phyloP scores from a whole-genome alignment of 1,140 invertebrate species.

The Calliphora vicina region DNA sequence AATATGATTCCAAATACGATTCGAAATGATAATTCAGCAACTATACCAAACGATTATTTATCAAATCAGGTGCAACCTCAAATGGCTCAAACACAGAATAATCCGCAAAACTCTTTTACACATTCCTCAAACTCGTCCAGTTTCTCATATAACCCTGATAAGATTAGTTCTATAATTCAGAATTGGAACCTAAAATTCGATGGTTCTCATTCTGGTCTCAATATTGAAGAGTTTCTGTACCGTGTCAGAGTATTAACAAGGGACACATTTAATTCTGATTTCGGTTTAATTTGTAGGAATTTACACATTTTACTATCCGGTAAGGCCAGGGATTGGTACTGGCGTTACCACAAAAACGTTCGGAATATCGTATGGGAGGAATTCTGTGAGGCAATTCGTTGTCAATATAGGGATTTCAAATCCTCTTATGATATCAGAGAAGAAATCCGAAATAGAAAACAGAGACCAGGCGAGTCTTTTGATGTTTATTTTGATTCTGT shows the following conservation, averaged over 20 bases:
- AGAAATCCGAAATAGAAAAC: not conserved
- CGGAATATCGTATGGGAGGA: not conserved
- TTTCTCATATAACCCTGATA: too few relatives aligned
- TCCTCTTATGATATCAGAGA: not conserved
- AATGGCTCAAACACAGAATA: too few relatives aligned
- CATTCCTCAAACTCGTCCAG: too few relatives aligned
- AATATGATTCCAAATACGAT: too few relatives aligned
- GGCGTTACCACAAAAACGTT: not conserved
- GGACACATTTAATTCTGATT: not conserved
- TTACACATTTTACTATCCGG: not conserved
- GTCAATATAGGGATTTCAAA: not conserved
- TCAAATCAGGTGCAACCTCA: too few relatives aligned
- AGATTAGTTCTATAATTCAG: too few relatives aligned
- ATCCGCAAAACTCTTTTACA: too few relatives aligned
- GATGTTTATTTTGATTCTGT: not conserved
- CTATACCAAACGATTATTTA: too few relatives aligned
- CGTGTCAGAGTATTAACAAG: not conserved
- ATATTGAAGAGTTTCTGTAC: not conserved
- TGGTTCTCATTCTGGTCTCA: not conserved
- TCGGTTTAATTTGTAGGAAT: not conserved
- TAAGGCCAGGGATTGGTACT: not conserved
- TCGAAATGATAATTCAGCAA: too few relatives aligned
- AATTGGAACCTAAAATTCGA: not conserved
- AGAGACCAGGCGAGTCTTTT: not conserved
- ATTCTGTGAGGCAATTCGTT: not conserved